Base-by-base conservation (phyloP, 2,113 vertebrate species). In the Salvelinus namaycush region DNA sequence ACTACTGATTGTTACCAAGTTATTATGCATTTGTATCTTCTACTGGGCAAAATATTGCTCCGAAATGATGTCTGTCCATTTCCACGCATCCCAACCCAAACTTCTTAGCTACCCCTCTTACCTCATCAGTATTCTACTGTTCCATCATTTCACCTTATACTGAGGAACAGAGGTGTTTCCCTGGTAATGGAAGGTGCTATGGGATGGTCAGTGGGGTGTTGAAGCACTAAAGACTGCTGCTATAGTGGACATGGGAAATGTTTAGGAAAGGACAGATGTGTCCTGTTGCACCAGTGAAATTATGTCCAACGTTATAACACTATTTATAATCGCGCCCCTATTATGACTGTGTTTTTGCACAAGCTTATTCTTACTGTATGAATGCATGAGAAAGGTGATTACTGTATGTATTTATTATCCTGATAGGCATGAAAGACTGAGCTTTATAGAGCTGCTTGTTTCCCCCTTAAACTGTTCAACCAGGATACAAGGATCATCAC, bases 301-400 rank as follows among this genome's bases (percentile, higher is more conserved):
- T 67, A 51, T 74, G 80, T 84, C 27, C 68, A 81, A 72, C 18
- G 70, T 74, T 70, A 82, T 54, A 72, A 6, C 54, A 70, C 68
- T 76, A 75, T 88, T 79, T 77, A 69, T 79, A 1, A 59, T 72
- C 62, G 29, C 13, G 39, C 79, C 79, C 24, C 78, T n/a, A 74
- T 72, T 62, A 81, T 73, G 39, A 81, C 75, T 79, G 76, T 84
- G 76, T 11, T 77, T 78, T 76, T 66, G 70, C 16, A 76, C 13
- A 74, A 75, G 80, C 78, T 74, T 80, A 77, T 84, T 83, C n/a
- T 49, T 84, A 74, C 49, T 78, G 48, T 79, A 68, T 76, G 79
- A 84, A 83, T 91, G 91, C 91, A 93, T 92, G 89, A 81, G 71
- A 76, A 78, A 70, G 81, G 24, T 74, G 16, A 71, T 27, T 27